Evolutionary conservation across 2,113 vertebrate species (phyloP), one percentile per base, ranked within the genome.

Genomic region (Polyodon spathula): DNA sequence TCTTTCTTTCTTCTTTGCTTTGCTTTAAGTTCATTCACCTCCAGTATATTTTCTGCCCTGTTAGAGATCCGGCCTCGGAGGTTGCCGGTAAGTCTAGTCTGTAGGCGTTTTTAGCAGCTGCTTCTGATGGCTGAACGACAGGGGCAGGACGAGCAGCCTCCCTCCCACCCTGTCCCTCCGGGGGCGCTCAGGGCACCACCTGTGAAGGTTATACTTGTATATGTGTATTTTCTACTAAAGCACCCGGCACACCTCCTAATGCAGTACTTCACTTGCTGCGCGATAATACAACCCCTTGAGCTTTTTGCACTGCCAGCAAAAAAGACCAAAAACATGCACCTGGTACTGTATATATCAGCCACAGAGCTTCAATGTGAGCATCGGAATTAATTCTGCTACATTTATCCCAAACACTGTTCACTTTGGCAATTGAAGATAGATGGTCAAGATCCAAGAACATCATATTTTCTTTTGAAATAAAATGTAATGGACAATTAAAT

Each of bases 41-140:
- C 74, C 63, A 74, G 62, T 76, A 61, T 77, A 68, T 79, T 70
- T 78, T 63, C 78, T 78, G 65, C 86, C 70, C 71, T 71, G 78
- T 86, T 83, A 95, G 94, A 95, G 74, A 86, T 92, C 66, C 84
- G 90, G 80, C 90, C 90, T 74, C 91, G 85, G 16, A 92, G 94
- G 83, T 78, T 87, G 67, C 85, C 85, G 65, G 91, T 97, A 90
- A 94, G 94, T 89, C 89, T 97, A 93, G 93, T 97, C 78, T 94
- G 94, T 89, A 97, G 92, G 81, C 93, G 95, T 74, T 90, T 97
- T 69, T 92, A 95, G 76, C 90, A 92, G 57, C 88, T 97, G 76
- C 95, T 97, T 69, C 92, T 89, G 76, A 88, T 92, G 88, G 88
- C 92, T 55, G 92, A 96, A 75, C 93, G 93, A 73, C 94, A 93